phyloP scores from a whole-genome alignment of 2,113 vertebrate genomes.

The Chaetodon auriga region DNA sequence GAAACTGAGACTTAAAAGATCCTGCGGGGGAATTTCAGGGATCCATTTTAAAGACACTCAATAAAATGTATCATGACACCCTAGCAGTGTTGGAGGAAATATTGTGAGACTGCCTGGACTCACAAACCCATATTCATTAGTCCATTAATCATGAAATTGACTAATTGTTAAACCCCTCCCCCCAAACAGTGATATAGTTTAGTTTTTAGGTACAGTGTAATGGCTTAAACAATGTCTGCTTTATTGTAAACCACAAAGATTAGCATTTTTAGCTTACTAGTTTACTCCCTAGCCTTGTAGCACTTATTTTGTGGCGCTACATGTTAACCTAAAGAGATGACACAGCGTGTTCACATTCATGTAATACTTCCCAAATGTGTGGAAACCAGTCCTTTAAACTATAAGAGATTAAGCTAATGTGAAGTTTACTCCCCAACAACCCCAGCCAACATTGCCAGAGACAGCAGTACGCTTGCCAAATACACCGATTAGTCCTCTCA shows the following conservation, averaged over 20 bases:
- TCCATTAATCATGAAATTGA: slow-evolving; percentile 46
- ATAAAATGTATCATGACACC: slow-evolving; percentile 58
- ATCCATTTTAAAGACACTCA: slow-evolving; percentile 42
- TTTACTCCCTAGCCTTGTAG: too few species aligned
- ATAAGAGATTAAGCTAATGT: too few species aligned
- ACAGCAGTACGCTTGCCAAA: too few species aligned
- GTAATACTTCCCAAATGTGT: neutral
- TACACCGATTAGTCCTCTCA: neutral
- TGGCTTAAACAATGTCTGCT: too few species aligned
- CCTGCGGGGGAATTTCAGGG: slow-evolving; percentile 42
- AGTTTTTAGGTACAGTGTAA: too few species aligned
- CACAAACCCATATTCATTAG: slow-evolving; percentile 37
- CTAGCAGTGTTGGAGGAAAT: slow-evolving; percentile 26
- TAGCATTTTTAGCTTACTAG: too few species aligned
- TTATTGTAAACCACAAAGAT: too few species aligned
- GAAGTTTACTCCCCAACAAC: neutral
- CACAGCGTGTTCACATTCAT: neutral
- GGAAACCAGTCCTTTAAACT: neutral
- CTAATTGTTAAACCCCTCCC: neutral
- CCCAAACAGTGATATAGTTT: too few species aligned
- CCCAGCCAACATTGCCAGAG: too few species aligned
- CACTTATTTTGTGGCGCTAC: neutral
- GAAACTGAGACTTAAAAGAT: slow-evolving; percentile 51
- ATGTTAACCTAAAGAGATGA: neutral
- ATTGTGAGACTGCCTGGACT: slow-evolving; percentile 40